phyloP scores from a whole-genome alignment of 2,113 vertebrate species.

The Poicephalus gulielmi region DNA sequence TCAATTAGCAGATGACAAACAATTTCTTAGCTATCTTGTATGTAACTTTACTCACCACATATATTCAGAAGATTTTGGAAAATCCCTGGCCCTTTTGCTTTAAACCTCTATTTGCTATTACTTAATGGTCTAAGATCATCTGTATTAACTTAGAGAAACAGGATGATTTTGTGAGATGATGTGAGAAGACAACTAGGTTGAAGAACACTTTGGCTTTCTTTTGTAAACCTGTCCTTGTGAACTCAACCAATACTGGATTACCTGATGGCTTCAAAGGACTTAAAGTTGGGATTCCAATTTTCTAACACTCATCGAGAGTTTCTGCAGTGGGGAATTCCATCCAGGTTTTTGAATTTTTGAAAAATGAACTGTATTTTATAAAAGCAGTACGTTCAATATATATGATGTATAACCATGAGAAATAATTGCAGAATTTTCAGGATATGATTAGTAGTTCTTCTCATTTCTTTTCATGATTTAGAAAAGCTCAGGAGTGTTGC shows the following conservation, averaged over 20 bases:
- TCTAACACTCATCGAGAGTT: neutral
- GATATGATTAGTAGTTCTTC: neutral
- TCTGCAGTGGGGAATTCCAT: neutral
- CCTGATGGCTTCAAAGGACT: neutral
- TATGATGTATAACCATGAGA: neutral
- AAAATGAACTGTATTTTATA: neutral
- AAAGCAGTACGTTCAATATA: neutral
- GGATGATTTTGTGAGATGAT: neutral
- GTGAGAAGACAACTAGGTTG: neutral
- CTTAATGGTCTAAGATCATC: neutral
- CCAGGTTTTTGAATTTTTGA: neutral
- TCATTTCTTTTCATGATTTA: neutral
- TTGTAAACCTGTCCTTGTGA: neutral
- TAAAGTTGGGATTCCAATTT: neutral
- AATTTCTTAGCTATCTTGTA: neutral
- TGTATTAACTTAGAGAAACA: neutral
- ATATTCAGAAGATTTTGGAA: neutral
- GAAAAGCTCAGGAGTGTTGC: no score
- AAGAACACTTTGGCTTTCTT: neutral
- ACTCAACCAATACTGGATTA: neutral
- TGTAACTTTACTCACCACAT: neutral
- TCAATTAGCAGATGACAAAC: neutral
- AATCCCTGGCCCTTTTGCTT: neutral
- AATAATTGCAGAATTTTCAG: neutral
- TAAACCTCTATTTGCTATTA: neutral